Base-by-base conservation (phyloP, 2,888 invertebrate genomes). In the Stramonita haemastoma region DNA sequence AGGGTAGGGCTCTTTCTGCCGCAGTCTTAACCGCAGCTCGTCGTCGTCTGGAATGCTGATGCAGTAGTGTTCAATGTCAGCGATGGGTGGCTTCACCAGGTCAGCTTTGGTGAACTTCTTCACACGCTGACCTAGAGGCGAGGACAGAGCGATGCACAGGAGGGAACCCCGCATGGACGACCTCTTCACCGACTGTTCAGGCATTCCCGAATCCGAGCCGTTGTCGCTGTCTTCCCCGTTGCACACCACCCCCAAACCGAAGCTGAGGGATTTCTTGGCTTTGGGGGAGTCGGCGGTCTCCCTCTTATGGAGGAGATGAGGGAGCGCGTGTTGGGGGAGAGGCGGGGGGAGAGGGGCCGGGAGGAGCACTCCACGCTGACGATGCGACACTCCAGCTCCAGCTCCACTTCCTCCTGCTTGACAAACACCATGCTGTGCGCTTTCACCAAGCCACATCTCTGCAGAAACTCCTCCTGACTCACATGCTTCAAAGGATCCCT, bases 311-410 rank as follows among this genome's bases (percentile, higher is more conserved):
- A 94, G 26, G 94, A 93, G 90, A 94, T 93, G 34, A 94, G 90
- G 17, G 93, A 93, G 46, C 91, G 91, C 13, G 92, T 89, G 5
- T 83, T 83, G 29, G 81, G 81, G 46, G 81, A 46, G 81, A 83
- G 8, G 34, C 79, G 93, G 91, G 29, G 93, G 91, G 29, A 93
- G 94, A 4, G 92, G 91, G 22, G 90, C 79, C 89, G 97, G 89
- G 89, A 73, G 46, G 46, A 46, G 29, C 91, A 92, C 66, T 91
- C 92, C 57, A 93, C 91, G n/a, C 92, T 92, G 29, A 93, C 90
- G 81, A 93, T 92, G 86, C 93, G 92, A 91, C 93, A 93, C 81
- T 93, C 92, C 36, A 92, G 73, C 73, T 93, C 92, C 13, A 92
- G 90, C 22, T 89, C 91, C 19, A 91, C 91, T 56, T 90, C 90